Conservation (phyloP, 1,140 invertebrate species). For the Laupala kohalensis region DNA sequence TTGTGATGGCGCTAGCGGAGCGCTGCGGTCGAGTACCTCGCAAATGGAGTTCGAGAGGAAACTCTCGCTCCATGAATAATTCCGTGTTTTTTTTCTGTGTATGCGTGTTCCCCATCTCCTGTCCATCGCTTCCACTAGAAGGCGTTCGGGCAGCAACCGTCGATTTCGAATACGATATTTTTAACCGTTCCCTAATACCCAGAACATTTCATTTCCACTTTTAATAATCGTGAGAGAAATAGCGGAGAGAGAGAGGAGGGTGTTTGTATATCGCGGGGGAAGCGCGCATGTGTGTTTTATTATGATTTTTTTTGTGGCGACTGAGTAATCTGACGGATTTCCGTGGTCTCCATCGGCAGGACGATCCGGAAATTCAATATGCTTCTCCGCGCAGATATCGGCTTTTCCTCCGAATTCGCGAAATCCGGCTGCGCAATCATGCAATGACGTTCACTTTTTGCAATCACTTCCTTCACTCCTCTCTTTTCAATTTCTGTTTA, state of each 20-base stretch:
- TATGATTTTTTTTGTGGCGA: neutral
- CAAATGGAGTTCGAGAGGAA: neutral
- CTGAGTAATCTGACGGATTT: neutral
- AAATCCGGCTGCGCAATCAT: neutral
- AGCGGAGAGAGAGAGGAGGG: neutral
- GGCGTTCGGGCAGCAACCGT: no score
- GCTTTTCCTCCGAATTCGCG: neutral
- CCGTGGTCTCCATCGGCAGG: neutral
- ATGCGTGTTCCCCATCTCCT: neutral
- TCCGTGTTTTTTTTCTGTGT: neutral
- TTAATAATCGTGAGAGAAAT: neutral
- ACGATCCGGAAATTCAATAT: neutral
- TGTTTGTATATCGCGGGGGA: no score
- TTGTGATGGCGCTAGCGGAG: no score
- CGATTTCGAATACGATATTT: neutral
- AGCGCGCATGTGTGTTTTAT: no score
- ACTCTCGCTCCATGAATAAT: neutral
- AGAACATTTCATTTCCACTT: neutral
- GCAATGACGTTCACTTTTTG: no score
- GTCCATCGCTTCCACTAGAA: no score
- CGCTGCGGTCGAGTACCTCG: neutral
- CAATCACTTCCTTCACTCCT: no score
- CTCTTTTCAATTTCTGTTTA: no score
- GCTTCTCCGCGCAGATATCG: neutral
- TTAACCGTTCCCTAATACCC: neutral